These are phyloP conservation scores for Aptenodytes forsteri DNA, from an alignment of 2,113 vertebrate genomes.

Conservation along the genomic window DNA sequence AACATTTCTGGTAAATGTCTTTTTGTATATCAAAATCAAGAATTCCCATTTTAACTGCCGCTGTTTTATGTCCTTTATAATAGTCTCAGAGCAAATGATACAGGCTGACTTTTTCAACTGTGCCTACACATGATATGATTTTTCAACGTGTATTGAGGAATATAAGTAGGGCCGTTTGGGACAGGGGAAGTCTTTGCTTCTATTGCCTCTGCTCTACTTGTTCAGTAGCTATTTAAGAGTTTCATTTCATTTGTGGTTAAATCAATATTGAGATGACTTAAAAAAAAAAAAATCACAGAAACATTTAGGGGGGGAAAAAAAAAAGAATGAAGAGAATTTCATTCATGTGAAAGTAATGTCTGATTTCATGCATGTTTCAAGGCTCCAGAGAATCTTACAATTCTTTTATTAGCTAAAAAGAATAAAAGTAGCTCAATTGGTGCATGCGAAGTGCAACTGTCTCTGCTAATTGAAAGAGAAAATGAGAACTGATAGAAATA, in stretches of 20 bases:
- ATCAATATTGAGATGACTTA: not conserved
- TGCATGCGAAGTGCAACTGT: not conserved
- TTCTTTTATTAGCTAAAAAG: not conserved
- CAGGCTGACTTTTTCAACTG: not conserved
- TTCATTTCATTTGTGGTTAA: not conserved
- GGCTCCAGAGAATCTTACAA: not conserved
- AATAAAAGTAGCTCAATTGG: not conserved
- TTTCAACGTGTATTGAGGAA: not conserved
- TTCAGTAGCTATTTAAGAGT: not conserved
- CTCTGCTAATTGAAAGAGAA: constrained; percentile 12
- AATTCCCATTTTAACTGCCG: not conserved
- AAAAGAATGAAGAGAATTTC: not conserved
- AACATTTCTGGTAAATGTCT: not conserved
- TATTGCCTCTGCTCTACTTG: not conserved
- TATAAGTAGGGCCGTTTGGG: not conserved
- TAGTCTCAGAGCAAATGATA: not conserved
- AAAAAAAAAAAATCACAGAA: not conserved
- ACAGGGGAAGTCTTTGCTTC: not conserved
- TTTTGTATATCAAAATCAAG: not conserved
- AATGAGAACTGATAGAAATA: not conserved
- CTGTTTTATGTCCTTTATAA: not conserved
- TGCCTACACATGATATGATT: not conserved
- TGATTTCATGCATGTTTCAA: not conserved
- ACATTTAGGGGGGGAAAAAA: not conserved
- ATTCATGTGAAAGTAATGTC: not conserved